phyloP scores from a whole-genome alignment of 2,888 invertebrate species.

The Eupelmus urozonus region DNA sequence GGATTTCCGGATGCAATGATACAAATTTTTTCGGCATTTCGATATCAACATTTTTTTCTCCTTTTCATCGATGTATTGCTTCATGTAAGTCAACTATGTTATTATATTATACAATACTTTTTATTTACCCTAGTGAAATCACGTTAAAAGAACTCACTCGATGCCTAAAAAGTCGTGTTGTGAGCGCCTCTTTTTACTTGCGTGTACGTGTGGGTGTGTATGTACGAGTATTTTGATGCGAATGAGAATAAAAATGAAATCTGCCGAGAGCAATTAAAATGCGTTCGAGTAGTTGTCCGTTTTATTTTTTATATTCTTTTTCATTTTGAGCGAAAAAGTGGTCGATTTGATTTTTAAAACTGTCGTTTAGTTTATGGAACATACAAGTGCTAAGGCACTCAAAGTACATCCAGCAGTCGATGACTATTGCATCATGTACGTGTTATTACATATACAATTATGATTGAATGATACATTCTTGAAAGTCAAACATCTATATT shows the following conservation, averaged over 20 bases:
- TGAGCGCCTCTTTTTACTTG: background rate
- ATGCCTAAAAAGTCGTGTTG: conserved; percentile 23
- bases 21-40: conserved; percentile 43
- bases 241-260: too few species aligned
- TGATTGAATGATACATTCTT: conserved; percentile 54
- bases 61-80: conserved; percentile 51
- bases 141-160: conserved; percentile 24
- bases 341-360: conserved; percentile 58
- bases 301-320: conserved; percentile 31
- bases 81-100: conserved; percentile 50
- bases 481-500: conserved; percentile 52
- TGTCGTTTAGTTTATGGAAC: conserved; percentile 58
- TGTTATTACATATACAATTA: conserved; percentile 51
- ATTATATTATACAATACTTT: conserved; percentile 42
- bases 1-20: conserved; percentile 35
- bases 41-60: conserved; percentile 23
- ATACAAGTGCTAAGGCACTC: conserved; percentile 74
- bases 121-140: conserved; percentile 18
- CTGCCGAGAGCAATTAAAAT: conserved; percentile 25
- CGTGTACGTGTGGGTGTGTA: background rate
- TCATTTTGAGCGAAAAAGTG: conserved; percentile 45
- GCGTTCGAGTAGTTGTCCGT: conserved; percentile 37
- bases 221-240: too few species aligned
- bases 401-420: conserved; percentile 66
- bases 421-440: conserved; percentile 58